phyloP scores from a whole-genome alignment of 2,888 invertebrate species.

The Troides helena region DNA sequence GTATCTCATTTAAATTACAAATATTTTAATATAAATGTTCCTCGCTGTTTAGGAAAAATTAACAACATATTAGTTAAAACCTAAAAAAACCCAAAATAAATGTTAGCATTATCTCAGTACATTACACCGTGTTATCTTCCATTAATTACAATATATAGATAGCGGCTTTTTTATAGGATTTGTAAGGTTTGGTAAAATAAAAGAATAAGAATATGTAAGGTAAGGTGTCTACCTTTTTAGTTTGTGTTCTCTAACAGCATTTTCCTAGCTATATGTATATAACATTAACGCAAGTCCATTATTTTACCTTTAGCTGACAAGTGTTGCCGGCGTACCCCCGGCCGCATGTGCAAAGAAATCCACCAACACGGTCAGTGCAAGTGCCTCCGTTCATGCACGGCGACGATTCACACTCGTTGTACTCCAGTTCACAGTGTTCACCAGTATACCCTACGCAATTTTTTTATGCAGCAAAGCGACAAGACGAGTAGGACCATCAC shows the following conservation, averaged over 20 bases:
- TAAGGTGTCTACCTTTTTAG: too few species aligned
- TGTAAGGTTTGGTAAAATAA: too few species aligned
- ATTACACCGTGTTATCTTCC: neutral
- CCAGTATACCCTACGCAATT: constrained; percentile 82
- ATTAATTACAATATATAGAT: too few species aligned
- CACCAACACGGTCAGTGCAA: constrained; percentile 86
- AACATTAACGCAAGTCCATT: neutral
- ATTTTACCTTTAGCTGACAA: constrained; percentile 84
- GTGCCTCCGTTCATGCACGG: constrained; percentile 87
- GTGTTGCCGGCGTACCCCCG: constrained; percentile 85
- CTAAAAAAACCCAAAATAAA: too few species aligned
- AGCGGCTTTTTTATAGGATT: too few species aligned
- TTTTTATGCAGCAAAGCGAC: neutral
- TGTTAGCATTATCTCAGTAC: neutral
- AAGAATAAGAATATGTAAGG: too few species aligned
- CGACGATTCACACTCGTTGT: constrained; percentile 88
- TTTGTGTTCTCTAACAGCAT: too few species aligned
- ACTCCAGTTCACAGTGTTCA: constrained; percentile 86
- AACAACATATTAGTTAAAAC: too few species aligned
- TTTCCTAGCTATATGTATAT: neutral
- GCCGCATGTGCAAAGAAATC: constrained; percentile 84
- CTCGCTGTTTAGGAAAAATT: too few species aligned
- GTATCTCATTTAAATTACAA: too few species aligned
- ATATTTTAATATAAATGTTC: too few species aligned
- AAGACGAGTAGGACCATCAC: neutral